Base-by-base conservation (phyloP, 2,113 vertebrate species). In the Donacobius atricapilla region DNA sequence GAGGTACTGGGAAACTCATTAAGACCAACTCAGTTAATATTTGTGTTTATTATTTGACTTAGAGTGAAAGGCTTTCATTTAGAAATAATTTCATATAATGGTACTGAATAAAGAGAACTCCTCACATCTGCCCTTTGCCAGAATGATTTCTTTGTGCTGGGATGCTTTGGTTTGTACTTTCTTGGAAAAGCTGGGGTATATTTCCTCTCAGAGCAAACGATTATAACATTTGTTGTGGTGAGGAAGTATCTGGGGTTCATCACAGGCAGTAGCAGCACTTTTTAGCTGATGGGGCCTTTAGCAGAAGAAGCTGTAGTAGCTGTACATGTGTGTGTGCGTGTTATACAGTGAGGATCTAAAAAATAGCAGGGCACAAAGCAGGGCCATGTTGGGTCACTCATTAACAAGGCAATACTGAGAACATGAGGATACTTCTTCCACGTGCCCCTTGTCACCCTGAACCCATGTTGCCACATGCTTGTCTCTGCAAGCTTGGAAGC, bases 271-370 rank as follows among this genome's bases (percentile, higher is more conserved):
- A 42, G 39, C 14, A 83, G 20, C 1, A 1, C 10, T 8, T 89
- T 72, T 47, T 54, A 56, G 27, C 16, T 35, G 16, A 8, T 23
- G 58, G 7, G 12, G 24, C 58, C n/a, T 45, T 69, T 27, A 21
- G 8, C 5, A 79, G 33, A n/a, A 47, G 33, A n/a, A 71, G 5
- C 19, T 63, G 39, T 5, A 19, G 23, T 6, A 56, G 40, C 19
- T 57, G 23, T 61, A 6, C 1, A 0, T 35, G 14, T 13, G 4
- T 33, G 27, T 23, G 6, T 0, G 0, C 1, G 0, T 10, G 18
- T 42, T 39, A 9, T 1, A 28, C 31, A 53, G 33, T 4, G 21
- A 18, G 51, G 3, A 17, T 54, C 15, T 45, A 23, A 40, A 42
- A 45, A 89, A 39, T 5, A 79, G 7, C 35, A 37, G 9, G 7